Percentiles rank a stretch among this genome's conserved stretches.
These are phyloP conservation scores for Apostichopus californicus DNA, from an alignment of 35 echinoderm and acorn worm genomes.

Conservation along the genomic window DNA sequence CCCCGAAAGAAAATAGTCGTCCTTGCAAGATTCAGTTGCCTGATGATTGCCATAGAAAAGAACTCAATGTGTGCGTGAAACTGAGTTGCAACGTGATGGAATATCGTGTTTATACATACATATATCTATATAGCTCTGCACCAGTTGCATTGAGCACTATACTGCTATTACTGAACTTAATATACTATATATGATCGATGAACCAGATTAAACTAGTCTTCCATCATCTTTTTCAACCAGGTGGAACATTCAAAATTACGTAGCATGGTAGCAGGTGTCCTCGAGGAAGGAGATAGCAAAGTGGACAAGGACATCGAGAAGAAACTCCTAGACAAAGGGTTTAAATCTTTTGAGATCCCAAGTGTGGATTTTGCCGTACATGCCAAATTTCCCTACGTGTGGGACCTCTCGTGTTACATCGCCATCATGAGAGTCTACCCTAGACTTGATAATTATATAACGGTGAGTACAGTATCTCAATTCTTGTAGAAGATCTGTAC, in stretches of 20 bases:
- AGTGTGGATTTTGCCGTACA: conserved; percentile 71
- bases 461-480: conserved; percentile 61
- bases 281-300: conserved; percentile 73
- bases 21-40: too few relatives aligned
- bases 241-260: conserved; percentile 59
- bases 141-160: too few relatives aligned
- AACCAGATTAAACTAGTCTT: background rate
- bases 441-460: conserved; percentile 70
- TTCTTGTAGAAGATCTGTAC: background rate
- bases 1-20: too few relatives aligned
- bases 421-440: conserved; percentile 83
- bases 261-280: conserved; percentile 77
- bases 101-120: too few relatives aligned
- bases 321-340: conserved; percentile 62
- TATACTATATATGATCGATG: too few relatives aligned
- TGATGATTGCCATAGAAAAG: too few relatives aligned
- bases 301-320: conserved; percentile 69
- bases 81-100: too few relatives aligned
- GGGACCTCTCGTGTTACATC: conserved; percentile 76
- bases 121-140: too few relatives aligned
- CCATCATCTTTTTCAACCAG: conserved; percentile 36
- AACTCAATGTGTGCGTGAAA: too few relatives aligned
- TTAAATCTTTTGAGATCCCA: conserved; percentile 72
- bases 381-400: conserved; percentile 76
- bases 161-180: too few relatives aligned